Conservation (phyloP, 2,113 vertebrate genomes). For the Vidua chalybeata region DNA sequence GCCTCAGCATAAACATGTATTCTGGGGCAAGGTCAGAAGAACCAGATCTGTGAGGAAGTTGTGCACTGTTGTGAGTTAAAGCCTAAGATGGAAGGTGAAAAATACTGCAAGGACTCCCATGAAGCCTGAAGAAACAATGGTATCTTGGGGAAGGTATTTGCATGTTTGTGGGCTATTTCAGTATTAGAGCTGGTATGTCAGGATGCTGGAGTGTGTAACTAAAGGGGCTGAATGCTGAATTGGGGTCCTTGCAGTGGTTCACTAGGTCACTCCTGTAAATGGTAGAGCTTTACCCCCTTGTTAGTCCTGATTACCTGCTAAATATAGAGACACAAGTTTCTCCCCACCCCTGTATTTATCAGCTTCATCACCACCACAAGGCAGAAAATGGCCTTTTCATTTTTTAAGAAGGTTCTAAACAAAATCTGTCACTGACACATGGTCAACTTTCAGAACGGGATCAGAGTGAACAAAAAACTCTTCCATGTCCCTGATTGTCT, state of each 20-base stretch:
- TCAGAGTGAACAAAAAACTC: not conserved
- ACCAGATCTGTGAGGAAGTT: not conserved
- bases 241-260: not conserved
- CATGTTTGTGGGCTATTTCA: not conserved
- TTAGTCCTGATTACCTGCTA: not conserved
- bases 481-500: not conserved
- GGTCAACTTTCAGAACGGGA: not conserved
- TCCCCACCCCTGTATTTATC: not conserved
- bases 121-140: not conserved
- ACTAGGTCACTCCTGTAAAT: not conserved
- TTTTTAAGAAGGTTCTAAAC: not conserved
- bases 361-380: not conserved
- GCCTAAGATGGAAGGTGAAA: not conserved
- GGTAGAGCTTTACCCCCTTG: rapidly evolving
- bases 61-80: not conserved
- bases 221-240: not conserved
- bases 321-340: not conserved
- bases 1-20: rapidly evolving
- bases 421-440: not conserved
- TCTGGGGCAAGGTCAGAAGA: not conserved
- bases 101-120: not conserved
- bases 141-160: not conserved
- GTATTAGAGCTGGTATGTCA: not conserved
- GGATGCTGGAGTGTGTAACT: not conserved
- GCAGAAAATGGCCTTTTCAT: not conserved